Conservation (phyloP, 1,140 invertebrate species). For the Ditylenchus dipsaci region DNA sequence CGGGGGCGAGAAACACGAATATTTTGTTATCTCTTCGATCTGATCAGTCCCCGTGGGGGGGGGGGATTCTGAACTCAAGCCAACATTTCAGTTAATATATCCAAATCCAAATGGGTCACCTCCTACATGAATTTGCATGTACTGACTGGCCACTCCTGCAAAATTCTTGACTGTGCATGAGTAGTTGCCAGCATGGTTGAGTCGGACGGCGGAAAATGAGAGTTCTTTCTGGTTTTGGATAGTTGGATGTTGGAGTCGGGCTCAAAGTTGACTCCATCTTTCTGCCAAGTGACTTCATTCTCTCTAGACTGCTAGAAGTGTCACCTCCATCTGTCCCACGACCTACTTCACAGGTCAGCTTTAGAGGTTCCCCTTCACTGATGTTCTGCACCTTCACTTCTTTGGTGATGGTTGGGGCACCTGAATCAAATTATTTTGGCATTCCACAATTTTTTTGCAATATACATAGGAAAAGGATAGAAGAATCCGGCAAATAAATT, state of each 20-base stretch:
- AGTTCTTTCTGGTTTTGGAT: slow-evolving; percentile 2
- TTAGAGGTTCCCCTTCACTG: slow-evolving; percentile 43
- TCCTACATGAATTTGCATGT: slow-evolving; percentile 40
- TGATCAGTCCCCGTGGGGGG: no score
- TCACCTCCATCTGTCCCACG: slow-evolving; percentile 16
- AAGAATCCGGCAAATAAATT: no score
- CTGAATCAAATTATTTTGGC: slow-evolving; percentile 23
- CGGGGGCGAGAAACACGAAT: no score
- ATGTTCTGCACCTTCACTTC: slow-evolving; percentile 36
- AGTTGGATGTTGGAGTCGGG: neutral
- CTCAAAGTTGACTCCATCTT: slow-evolving; percentile 27
- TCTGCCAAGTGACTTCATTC: slow-evolving; percentile 39
- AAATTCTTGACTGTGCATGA: slow-evolving; percentile 58
- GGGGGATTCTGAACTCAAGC: slow-evolving; percentile 2
- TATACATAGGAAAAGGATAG: neutral
- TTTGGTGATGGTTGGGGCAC: slow-evolving; percentile 32
- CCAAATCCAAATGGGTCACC: slow-evolving; percentile 37
- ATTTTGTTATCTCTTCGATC: no score
- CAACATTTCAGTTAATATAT: neutral
- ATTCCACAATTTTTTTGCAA: no score
- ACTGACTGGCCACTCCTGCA: slow-evolving; percentile 44
- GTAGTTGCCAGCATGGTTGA: slow-evolving; percentile 58
- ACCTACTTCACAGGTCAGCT: slow-evolving; percentile 41
- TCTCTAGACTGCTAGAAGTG: neutral
- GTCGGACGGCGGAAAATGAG: slow-evolving; percentile 16